Conservation (phyloP, 2,797 vertebrate species). For the Poeciliopsis paucimaculata region DNA sequence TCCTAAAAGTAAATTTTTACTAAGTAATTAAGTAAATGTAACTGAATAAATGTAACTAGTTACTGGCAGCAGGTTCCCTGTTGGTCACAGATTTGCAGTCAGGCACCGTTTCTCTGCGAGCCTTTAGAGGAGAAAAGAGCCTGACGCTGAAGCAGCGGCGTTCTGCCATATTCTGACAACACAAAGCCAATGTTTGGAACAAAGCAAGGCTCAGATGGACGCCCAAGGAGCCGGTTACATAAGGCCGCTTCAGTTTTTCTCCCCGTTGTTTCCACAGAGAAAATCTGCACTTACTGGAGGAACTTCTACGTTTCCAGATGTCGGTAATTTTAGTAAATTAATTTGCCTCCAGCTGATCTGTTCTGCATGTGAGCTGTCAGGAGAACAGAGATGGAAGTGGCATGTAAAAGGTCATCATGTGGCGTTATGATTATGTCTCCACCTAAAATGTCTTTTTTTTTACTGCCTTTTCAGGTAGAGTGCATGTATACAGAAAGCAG, state of each 20-base stretch:
- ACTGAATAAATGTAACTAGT: too few relatives aligned
- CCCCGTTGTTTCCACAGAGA: slow-evolving; percentile 13
- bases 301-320: slow-evolving; percentile 10
- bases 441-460: neutral
- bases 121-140: slow-evolving; percentile 12
- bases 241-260: slow-evolving; percentile 13
- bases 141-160: slow-evolving; percentile 10
- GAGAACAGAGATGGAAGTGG: neutral
- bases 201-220: slow-evolving; percentile 4
- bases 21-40: too few relatives aligned
- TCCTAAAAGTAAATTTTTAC: too few relatives aligned
- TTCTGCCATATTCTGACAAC: slow-evolving; percentile 20
- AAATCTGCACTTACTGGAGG: slow-evolving; percentile 5
- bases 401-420: slow-evolving; percentile 1
- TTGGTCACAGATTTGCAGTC: slow-evolving; percentile 23
- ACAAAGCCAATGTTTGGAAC: slow-evolving; percentile 6
- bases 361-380: neutral
- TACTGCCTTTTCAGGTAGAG: neutral
- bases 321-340: slow-evolving; percentile 5
- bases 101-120: slow-evolving; percentile 9
- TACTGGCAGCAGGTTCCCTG: neutral
- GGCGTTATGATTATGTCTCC: slow-evolving; percentile 10
- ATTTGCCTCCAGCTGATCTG: neutral
- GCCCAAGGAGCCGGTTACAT: slow-evolving; percentile 15
- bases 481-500: neutral